Conservation (phyloP, 2,113 vertebrate species). For the Sceloporus undulatus region DNA sequence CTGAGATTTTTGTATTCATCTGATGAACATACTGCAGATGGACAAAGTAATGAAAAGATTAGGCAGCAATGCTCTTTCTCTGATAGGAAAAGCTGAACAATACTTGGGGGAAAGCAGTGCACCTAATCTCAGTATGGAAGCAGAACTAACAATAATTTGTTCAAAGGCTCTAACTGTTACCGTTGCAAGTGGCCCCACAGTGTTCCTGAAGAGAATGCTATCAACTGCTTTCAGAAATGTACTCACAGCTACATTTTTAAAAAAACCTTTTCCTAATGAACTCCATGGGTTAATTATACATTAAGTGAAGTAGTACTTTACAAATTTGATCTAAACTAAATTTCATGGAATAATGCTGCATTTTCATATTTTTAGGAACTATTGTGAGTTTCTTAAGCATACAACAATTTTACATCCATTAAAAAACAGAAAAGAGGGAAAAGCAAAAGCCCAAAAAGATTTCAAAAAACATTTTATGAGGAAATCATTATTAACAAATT, state of each 20-base stretch:
- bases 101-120: conserved; percentile 47
- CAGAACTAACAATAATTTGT: conserved; percentile 42
- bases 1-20: conserved; percentile 36
- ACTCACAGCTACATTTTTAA: neutral
- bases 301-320: too few relatives aligned
- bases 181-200: conserved; percentile 18
- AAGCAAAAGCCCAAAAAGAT: too few relatives aligned
- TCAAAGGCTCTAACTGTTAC: conserved; percentile 33
- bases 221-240: neutral
- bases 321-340: too few relatives aligned
- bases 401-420: too few relatives aligned
- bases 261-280: too few relatives aligned
- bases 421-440: too few relatives aligned
- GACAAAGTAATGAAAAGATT: conserved; percentile 14
- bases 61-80: conserved; percentile 24
- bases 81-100: conserved; percentile 11
- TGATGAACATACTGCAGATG: conserved; percentile 25
- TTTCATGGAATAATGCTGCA: too few relatives aligned
- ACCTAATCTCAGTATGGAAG: conserved; percentile 55
- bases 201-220: conserved; percentile 17
- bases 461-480: too few relatives aligned
- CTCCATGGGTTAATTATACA: too few relatives aligned
- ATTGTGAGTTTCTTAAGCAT: too few relatives aligned
- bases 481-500: too few relatives aligned
- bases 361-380: too few relatives aligned